A percentile compares a stretch with the other conserved stretches of the same genome.
Conservation (phyloP, 2,113 vertebrate species). For the Alouatta palliata region DNA sequence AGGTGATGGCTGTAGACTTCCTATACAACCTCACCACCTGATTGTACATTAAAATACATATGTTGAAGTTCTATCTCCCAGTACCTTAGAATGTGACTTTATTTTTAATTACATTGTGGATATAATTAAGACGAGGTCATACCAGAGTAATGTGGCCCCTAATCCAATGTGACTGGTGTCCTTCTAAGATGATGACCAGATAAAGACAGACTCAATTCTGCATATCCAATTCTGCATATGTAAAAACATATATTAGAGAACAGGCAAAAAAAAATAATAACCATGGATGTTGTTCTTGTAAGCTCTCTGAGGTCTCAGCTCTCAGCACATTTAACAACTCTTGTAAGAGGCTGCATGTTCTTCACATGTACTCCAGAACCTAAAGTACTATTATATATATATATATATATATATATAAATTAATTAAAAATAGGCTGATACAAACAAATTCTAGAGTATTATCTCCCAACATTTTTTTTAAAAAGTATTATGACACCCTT, state of each 20-base stretch:
- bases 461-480: background rate
- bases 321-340: background rate
- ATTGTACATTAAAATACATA: background rate
- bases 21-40: background rate
- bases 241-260: background rate
- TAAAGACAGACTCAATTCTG: background rate
- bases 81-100: background rate
- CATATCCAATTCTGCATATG: background rate
- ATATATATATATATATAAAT: no score
- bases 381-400: no score
- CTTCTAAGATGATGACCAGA: background rate
- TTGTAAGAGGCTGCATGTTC: background rate
- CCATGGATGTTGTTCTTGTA: background rate
- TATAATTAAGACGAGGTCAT: background rate
- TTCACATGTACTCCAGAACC: no score
- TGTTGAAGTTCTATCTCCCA: background rate
- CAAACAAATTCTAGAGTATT: background rate
- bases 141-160: fast-evolving
- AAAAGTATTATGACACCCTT: background rate
- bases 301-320: background rate
- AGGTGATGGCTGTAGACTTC: background rate
- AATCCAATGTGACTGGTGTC: background rate
- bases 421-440: background rate
- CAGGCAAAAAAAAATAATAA: background rate
- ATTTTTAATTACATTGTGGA: background rate